Evolutionary conservation across 1,140 invertebrate species (phyloP).

Genomic region (Papilio machaon): DNA sequence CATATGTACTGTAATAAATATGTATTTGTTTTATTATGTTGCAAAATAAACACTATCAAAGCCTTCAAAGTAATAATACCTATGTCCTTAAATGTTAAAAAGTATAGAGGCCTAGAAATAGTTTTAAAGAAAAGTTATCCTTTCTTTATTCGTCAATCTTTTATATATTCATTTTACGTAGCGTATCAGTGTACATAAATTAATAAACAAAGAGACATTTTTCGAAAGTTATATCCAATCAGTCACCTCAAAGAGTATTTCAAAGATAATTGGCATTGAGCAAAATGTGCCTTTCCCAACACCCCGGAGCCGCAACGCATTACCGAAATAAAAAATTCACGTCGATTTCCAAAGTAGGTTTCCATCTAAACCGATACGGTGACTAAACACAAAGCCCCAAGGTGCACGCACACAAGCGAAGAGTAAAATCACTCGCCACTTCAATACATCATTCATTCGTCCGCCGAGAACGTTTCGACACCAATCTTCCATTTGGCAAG

Average conservation of each 20-base stretch:
- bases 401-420: slow-evolving; percentile 55
- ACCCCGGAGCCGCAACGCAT: slow-evolving; percentile 59
- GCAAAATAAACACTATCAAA: too few relatives aligned
- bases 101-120: too few relatives aligned
- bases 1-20: not conserved
- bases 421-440: slow-evolving; percentile 75
- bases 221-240: slow-evolving; percentile 58
- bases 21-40: not conserved
- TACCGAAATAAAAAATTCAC: slow-evolving; percentile 75
- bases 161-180: not conserved
- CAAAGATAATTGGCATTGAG: slow-evolving; percentile 60
- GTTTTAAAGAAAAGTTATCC: not conserved
- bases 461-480: slow-evolving; percentile 78
- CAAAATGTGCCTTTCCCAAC: slow-evolving; percentile 46
- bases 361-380: slow-evolving; percentile 65
- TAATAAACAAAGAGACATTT: slow-evolving; percentile 16
- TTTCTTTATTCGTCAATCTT: not conserved
- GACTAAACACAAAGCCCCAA: slow-evolving; percentile 71
- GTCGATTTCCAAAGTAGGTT: slow-evolving; percentile 62
- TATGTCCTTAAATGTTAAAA: too few relatives aligned
- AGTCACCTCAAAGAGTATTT: slow-evolving; percentile 65
- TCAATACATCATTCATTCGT: slow-evolving; percentile 80
- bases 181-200: not conserved
- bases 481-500: slow-evolving; percentile 81
- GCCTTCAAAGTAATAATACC: not conserved